phyloP scores from a whole-genome alignment of 2,113 vertebrate species.

The Neotoma lepida region DNA sequence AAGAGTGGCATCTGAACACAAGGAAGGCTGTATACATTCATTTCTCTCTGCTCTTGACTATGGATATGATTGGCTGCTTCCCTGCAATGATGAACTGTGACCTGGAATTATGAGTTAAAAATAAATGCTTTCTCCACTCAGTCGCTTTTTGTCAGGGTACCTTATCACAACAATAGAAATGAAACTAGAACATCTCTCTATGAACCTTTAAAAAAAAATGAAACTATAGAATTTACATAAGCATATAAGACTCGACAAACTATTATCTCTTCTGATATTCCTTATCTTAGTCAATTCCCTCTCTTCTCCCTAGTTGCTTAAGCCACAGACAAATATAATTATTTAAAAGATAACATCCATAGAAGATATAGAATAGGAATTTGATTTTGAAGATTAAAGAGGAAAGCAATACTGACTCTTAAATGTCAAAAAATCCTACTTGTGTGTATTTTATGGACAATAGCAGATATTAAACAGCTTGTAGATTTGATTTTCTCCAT shows the following conservation, averaged over 20 bases:
- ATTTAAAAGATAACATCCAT: background rate
- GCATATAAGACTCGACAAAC: too few relatives aligned
- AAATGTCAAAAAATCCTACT: background rate
- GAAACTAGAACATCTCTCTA: background rate
- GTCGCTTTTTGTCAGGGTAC: background rate
- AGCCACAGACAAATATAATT: background rate
- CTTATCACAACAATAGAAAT: background rate
- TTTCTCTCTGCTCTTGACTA: background rate
- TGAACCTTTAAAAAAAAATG: background rate
- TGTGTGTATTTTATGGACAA: background rate
- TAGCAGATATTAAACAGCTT: background rate
- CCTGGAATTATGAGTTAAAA: background rate
- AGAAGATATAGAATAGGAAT: background rate
- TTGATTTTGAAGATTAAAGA: background rate
- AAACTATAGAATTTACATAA: background rate
- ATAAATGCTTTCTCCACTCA: background rate
- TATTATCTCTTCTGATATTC: background rate
- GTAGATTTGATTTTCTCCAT: background rate
- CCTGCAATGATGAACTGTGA: background rate
- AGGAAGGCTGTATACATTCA: too few relatives aligned
- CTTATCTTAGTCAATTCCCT: background rate
- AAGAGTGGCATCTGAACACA: background rate
- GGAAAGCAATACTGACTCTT: background rate
- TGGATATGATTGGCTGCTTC: background rate
- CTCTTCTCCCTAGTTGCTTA: background rate